A percentile compares a stretch with the other conserved stretches of the same genome.
Conservation (phyloP, 2,888 invertebrate genomes). For the Coremacera marginata region DNA sequence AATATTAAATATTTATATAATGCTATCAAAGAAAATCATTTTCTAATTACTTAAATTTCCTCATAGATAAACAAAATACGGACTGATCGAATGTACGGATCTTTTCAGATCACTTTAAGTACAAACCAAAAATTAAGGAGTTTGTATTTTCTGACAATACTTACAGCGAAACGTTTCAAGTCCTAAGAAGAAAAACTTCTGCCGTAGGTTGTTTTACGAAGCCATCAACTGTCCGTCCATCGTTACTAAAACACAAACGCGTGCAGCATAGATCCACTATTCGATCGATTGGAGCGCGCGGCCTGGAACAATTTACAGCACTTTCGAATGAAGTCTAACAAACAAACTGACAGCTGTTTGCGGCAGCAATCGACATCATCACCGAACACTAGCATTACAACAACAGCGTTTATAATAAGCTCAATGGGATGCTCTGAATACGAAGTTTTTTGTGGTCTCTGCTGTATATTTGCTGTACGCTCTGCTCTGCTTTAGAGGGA, state of each 20-base stretch:
- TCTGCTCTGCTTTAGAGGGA: conserved; percentile 15
- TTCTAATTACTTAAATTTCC: no score
- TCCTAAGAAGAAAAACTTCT: conserved; percentile 8
- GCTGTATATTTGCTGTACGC: background rate
- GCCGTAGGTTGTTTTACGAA: conserved; percentile 34
- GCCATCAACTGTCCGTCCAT: conserved; percentile 24
- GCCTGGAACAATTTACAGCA: background rate
- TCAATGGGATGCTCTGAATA: background rate
- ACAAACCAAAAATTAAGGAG: no score
- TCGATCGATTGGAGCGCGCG: background rate
- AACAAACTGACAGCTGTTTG: conserved; percentile 36
- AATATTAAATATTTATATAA: no score
- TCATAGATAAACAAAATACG: background rate
- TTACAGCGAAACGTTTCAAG: background rate
- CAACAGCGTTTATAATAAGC: background rate
- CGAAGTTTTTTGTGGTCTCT: background rate
- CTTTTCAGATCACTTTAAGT: background rate
- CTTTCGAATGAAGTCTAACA: conserved; percentile 19
- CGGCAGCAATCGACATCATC: conserved; percentile 22
- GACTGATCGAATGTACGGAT: background rate
- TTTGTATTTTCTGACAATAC: no score
- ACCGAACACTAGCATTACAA: background rate
- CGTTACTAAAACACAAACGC: background rate
- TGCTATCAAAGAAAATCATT: no score
- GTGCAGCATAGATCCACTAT: background rate